These are phyloP conservation scores for Luehdorfia chinensis DNA, from an alignment of 1,140 invertebrate species.

Conservation along the genomic window DNA sequence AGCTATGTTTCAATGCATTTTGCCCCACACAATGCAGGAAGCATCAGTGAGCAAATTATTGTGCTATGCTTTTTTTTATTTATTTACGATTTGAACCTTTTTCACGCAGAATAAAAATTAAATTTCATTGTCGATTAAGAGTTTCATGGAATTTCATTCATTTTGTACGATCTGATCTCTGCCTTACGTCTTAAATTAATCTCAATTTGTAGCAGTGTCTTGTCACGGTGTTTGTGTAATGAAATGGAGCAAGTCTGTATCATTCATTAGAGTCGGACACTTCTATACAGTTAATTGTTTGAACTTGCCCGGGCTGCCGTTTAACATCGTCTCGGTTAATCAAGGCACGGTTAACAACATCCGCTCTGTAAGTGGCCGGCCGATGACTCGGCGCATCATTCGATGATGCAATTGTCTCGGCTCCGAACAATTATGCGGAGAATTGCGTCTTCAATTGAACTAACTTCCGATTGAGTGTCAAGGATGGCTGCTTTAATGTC, in stretches of 20 bases:
- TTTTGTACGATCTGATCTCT: slow-evolving; percentile 20
- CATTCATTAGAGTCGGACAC: slow-evolving; percentile 76
- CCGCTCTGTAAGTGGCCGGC: slow-evolving; percentile 64
- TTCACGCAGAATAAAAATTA: slow-evolving; percentile 10
- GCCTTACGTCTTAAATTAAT: slow-evolving; percentile 63
- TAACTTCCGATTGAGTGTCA: slow-evolving; percentile 71
- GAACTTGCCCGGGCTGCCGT: slow-evolving; percentile 67
- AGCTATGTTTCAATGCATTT: slow-evolving; percentile 45
- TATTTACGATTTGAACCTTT: too few relatives aligned
- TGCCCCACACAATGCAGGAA: slow-evolving; percentile 27
- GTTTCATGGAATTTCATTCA: slow-evolving; percentile 3
- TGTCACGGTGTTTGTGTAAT: slow-evolving; percentile 72
- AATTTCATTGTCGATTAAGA: not conserved
- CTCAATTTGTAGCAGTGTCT: slow-evolving; percentile 66
- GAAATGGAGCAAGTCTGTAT: slow-evolving; percentile 69
- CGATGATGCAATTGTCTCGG: slow-evolving; percentile 69
- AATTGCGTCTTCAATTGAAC: slow-evolving; percentile 55
- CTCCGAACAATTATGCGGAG: slow-evolving; percentile 40
- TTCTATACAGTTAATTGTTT: slow-evolving; percentile 76
- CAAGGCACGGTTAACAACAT: slow-evolving; percentile 72
- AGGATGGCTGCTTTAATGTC: slow-evolving; percentile 46
- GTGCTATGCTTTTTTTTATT: too few relatives aligned
- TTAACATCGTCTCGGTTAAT: slow-evolving; percentile 73
- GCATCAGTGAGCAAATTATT: slow-evolving; percentile 16
- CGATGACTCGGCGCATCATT: slow-evolving; percentile 60